Base-by-base conservation (phyloP, 1,140 invertebrate genomes). In the Trichogramma pretiosum region DNA sequence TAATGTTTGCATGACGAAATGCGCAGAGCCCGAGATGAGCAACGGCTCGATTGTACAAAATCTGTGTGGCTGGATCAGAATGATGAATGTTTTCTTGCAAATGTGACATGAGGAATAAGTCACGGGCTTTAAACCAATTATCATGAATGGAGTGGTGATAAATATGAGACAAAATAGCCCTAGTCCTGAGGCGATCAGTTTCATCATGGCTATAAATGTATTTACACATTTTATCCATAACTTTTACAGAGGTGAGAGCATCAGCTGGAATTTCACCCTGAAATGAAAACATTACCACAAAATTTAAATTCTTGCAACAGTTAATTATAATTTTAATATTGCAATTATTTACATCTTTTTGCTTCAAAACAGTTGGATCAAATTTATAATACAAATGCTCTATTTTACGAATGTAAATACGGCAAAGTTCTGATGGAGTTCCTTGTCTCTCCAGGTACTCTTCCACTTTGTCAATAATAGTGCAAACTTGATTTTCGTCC, bases 351-450 rank as follows among this genome's bases (percentile, higher is more conserved):
- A 77, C 78, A 33, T 78, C 70, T 60, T 84, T 85, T 60, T 87
- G 83, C 50, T 87, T 83, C 2, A 93, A 70, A 14, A 91, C 87
- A 52, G 79, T 80, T 1, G 84, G 79, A 74, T 94, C 90, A 60
- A 93, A 92, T 71, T 99, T 99, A 72, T 98, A 99, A 70, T 99
- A 99, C 1, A 97, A 67, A 79, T 99, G 95, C 62, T 98, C 94
- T 54, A 99, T 94, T 68, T 94, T 93, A 30, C 93, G 79, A 49
- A 98, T 74, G 69, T 98, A 98, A 14, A 94, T 84, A 14, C 94
- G 81, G 63, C 94, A 98, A 14, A 96, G 74, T 67, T 99, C 95
- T n/a, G 89, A 83, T 2, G 83, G 79, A 13, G 81, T 77, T 10
- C 83, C 84, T 49, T 83, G 77, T 4, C 78, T 76, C 68, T 93